phyloP scores from a whole-genome alignment of 2,797 vertebrate genomes.

The Pempheris klunzingeri region DNA sequence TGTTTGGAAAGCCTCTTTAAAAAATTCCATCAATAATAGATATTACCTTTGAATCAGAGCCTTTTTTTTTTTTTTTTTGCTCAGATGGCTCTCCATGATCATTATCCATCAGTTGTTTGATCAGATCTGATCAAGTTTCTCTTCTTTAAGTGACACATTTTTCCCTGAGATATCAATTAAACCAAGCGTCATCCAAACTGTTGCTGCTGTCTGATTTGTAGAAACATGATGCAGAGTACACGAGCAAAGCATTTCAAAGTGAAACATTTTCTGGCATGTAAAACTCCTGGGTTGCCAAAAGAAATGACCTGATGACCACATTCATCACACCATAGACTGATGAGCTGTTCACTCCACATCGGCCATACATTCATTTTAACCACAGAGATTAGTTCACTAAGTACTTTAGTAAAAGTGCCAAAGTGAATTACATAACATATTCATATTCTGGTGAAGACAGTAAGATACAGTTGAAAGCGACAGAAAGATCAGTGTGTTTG shows the following conservation, averaged over 20 bases:
- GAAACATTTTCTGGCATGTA: not conserved
- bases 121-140: constrained; percentile 22
- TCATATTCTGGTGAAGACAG: too few species aligned
- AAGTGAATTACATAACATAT: too few species aligned
- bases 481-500: not conserved
- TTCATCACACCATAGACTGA: not conserved
- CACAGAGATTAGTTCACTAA: too few species aligned
- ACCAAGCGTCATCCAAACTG: constrained; percentile 15
- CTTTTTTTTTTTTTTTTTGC: too few species aligned
- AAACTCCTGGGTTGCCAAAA: not conserved
- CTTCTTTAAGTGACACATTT: not conserved
- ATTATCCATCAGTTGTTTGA: constrained; percentile 24
- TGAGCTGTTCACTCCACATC: not conserved
- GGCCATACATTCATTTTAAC: not conserved
- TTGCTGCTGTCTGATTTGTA: constrained; percentile 8
- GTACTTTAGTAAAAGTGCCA: not conserved
- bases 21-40: constrained; percentile 46
- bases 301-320: not conserved
- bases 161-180: constrained; percentile 12
- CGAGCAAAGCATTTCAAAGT: not conserved
- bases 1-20: not conserved
- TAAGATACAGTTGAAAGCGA: too few species aligned
- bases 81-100: not conserved
- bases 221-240: not conserved
- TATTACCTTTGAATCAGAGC: constrained; percentile 44